These are phyloP conservation scores for Hirtodrosophila alboralis DNA, from an alignment of 2,888 invertebrate genomes.

Conservation along the genomic window DNA sequence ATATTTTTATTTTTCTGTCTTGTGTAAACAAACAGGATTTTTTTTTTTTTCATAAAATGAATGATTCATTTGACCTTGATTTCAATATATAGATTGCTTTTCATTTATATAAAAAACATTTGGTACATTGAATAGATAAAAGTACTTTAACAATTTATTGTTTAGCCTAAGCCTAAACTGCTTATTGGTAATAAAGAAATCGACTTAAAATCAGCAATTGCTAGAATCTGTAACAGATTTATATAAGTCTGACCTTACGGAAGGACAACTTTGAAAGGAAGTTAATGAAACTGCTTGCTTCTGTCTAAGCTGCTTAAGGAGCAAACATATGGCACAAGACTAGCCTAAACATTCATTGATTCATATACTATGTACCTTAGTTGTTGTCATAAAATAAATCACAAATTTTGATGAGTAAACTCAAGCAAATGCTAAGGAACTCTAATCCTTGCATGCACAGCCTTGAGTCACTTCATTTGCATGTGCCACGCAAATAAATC, in stretches of 20 bases:
- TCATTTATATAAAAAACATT: constrained; percentile 7
- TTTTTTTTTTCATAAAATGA: background rate
- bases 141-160: background rate
- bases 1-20: constrained; percentile 2
- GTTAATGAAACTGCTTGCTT: constrained; percentile 9
- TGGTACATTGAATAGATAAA: too few species aligned
- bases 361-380: background rate
- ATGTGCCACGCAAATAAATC: constrained; percentile 30
- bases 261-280: background rate
- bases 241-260: constrained; percentile 10
- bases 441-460: background rate
- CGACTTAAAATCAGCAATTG: background rate
- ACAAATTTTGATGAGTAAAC: constrained; percentile 5
- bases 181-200: background rate
- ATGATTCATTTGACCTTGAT: constrained; percentile 43
- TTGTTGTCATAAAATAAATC: constrained; percentile 17
- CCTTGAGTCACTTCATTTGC: constrained; percentile 24
- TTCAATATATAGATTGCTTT: constrained; percentile 6
- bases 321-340: background rate
- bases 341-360: background rate
- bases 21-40: constrained; percentile 35
- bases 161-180: background rate
- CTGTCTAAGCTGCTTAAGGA: constrained; percentile 38
- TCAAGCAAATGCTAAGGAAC: background rate
- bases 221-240: background rate